Conservation (phyloP, 1,140 invertebrate species). For the Andrena cerasifolii region DNA sequence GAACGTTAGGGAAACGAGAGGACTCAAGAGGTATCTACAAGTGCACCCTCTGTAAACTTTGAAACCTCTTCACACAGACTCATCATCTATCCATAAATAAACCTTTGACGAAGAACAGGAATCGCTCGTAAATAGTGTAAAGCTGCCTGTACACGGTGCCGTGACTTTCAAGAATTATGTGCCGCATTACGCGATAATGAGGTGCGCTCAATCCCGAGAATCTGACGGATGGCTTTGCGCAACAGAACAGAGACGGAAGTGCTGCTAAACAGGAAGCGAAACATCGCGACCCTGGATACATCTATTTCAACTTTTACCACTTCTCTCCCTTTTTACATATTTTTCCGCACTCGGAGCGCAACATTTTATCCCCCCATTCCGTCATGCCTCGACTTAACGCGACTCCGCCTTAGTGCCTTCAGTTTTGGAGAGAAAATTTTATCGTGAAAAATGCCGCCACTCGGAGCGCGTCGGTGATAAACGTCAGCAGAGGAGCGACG, state of each 20-base stretch:
- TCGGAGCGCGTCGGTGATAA: neutral
- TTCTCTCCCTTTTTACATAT: neutral
- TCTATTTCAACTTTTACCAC: neutral
- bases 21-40: neutral
- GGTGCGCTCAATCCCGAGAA: constrained; percentile 6
- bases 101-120: neutral
- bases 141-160: neutral
- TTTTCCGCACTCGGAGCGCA: neutral
- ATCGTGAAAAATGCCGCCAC: neutral
- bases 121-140: neutral
- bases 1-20: constrained; percentile 5
- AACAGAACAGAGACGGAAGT: neutral
- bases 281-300: neutral
- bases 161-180: neutral
- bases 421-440: constrained; percentile 12
- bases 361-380: neutral
- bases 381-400: no score
- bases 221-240: neutral
- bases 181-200: constrained; percentile 6
- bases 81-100: no score
- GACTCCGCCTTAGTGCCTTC: constrained; percentile 1
- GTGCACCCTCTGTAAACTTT: constrained; percentile 8
- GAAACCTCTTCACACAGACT: neutral
- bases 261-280: neutral
- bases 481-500: neutral